Base-by-base conservation (phyloP, 2,797 vertebrate genomes). In the Micromesistius poutassou region DNA sequence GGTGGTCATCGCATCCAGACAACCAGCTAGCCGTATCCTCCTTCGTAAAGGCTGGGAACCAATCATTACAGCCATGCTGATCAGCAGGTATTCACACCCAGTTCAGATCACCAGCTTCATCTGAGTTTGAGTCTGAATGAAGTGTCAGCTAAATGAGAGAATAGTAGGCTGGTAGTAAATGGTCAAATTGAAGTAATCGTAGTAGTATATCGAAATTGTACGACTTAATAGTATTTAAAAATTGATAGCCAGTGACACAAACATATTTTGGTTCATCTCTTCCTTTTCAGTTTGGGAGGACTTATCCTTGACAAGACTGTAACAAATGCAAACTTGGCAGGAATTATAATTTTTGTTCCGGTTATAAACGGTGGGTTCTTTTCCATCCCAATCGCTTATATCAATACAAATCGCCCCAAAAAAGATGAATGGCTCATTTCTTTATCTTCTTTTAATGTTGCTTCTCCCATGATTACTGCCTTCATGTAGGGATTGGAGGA, bases 301-400 rank as follows among this genome's bases (percentile, higher is more conserved):
- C 95, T 99, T 85, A 98, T 98, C 93, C 92, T 99, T 93, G 96
- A 98, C 88, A 97, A 94, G 89, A 95, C 96, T 81, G 94, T 97
- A 84, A 95, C 96, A 30, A 94, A 98, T 86, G 96, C 96, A 81
- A 97, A 97, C 87, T 90, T 98, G 88, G 93, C 90, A 86, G 96
- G 96, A 87, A 95, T 98, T 82, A 93, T 97, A 83, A 93, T 97
- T 88, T 99, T 96, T 89, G 96, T 95, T 22, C 97, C 97, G 12
- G 96, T 98, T 79, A 98, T 99, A 89, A 99, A 98, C 80, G 97
- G 97, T 98, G 89, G 96, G 96, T 87, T 73, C 4, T 30, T 38
- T 5, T 62, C 10, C 55, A 25, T 62, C 55, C 46, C 55, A n/a
- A 7, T 25, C 8, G 55, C n/a, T 25, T 7, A 62, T 7, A 22